A percentile compares a stretch with the other conserved stretches of the same genome.
phyloP scores from a whole-genome alignment of 1,140 invertebrate species.

The Samia ricini region DNA sequence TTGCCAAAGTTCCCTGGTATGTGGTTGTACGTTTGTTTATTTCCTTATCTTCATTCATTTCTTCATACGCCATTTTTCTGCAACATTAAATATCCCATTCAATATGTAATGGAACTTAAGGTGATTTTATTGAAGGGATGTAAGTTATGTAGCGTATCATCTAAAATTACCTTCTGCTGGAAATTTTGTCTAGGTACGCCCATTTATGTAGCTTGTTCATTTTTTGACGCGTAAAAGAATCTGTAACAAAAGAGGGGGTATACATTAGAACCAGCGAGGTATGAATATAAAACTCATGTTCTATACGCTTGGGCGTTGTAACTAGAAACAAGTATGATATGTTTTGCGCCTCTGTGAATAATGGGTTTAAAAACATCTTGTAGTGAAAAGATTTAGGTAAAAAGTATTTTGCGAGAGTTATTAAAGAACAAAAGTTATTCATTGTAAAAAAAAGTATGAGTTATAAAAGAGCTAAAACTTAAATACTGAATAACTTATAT shows the following conservation, averaged over 20 bases:
- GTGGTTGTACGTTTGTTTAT: constrained; percentile 30
- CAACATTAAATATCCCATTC: constrained; percentile 40
- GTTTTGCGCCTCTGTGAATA: background rate
- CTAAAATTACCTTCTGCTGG: constrained; percentile 37
- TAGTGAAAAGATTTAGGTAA: background rate
- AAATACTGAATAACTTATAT: too few relatives aligned
- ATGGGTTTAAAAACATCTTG: background rate
- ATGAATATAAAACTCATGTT: constrained; percentile 12
- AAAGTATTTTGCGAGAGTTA: too few relatives aligned
- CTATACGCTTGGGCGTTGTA: background rate
- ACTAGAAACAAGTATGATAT: background rate
- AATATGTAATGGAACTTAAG: constrained; percentile 26
- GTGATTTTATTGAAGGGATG: background rate
- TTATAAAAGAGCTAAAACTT: too few relatives aligned
- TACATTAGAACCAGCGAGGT: constrained; percentile 20
- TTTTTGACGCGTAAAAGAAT: constrained; percentile 33
- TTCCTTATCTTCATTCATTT: constrained; percentile 31
- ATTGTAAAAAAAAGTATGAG: too few relatives aligned
- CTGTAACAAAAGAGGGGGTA: constrained; percentile 37
- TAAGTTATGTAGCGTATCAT: constrained; percentile 3
- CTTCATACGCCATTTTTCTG: constrained; percentile 51
- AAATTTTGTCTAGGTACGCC: constrained; percentile 37
- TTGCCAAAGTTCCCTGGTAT: constrained; percentile 21
- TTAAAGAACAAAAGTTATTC: too few relatives aligned
- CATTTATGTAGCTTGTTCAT: constrained; percentile 50